These are phyloP conservation scores for Bubo bubo DNA, from an alignment of 2,113 vertebrate genomes.

Conservation along the genomic window DNA sequence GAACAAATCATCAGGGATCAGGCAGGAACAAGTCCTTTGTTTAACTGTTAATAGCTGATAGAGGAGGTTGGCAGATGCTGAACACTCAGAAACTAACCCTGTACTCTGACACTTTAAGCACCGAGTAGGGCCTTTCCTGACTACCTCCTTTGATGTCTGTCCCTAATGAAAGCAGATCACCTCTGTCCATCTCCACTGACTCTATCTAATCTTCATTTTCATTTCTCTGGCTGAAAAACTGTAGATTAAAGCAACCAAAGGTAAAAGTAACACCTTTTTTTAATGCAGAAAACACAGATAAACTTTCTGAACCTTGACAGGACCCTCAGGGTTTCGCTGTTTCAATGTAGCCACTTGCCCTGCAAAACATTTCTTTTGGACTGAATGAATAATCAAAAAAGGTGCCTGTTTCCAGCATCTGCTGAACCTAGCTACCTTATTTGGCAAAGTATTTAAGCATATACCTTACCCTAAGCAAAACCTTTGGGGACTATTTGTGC, in stretches of 20 bases:
- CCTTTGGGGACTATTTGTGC: neutral
- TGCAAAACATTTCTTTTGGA: neutral
- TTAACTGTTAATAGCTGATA: accelerated
- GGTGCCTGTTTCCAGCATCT: neutral
- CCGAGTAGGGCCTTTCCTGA: too few species aligned
- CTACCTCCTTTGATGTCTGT: too few species aligned
- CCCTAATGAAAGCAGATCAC: neutral
- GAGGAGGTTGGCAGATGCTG: neutral
- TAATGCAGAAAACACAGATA: neutral
- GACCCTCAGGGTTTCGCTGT: neutral
- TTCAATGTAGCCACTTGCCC: neutral
- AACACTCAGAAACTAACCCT: neutral
- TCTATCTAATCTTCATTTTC: neutral
- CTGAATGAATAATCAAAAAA: neutral
- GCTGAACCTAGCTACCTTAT: neutral
- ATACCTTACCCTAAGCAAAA: neutral
- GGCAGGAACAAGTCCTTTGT: neutral
- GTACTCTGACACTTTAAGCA: neutral
- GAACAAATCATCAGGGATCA: neutral
- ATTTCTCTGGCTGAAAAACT: neutral
- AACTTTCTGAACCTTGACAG: neutral
- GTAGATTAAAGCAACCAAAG: neutral
- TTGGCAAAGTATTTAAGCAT: neutral
- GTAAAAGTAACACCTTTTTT: neutral
- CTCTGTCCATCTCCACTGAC: neutral